A percentile compares a stretch with the other conserved stretches of the same genome.
These are phyloP conservation scores for Jordanella pulchra DNA, from an alignment of 2,797 vertebrate species.

Conservation along the genomic window DNA sequence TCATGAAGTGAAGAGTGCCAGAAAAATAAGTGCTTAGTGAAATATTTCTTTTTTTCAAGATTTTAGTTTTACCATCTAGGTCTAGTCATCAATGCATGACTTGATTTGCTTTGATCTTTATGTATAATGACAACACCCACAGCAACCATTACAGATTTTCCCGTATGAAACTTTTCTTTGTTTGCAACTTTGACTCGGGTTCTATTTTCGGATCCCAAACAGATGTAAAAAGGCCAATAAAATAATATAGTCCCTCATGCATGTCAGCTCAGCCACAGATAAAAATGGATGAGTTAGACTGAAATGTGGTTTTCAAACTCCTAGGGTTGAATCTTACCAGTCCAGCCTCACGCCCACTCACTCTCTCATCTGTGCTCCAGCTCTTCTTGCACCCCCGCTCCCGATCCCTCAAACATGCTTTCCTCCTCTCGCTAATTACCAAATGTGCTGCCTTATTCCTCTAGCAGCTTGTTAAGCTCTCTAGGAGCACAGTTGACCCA, in stretches of 20 bases:
- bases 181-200: conserved; percentile 7
- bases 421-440: conserved; percentile 76
- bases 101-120: conserved; percentile 1
- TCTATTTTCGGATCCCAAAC: neutral
- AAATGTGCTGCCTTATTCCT: conserved; percentile 72
- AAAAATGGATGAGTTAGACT: neutral
- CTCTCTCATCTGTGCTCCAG: conserved; percentile 48
- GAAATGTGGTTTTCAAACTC: conserved; percentile 29
- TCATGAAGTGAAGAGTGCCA: neutral
- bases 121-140: conserved; percentile 2
- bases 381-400: conserved; percentile 41
- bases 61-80: conserved; percentile 4
- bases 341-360: conserved; percentile 55
- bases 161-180: conserved; percentile 26
- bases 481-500: conserved; percentile 81
- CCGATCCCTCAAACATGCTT: conserved; percentile 49
- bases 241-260: neutral
- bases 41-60: conserved; percentile 5
- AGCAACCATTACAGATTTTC: conserved; percentile 33
- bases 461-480: conserved; percentile 76
- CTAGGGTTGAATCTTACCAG: conserved; percentile 25
- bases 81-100: neutral
- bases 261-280: neutral
- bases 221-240: neutral
- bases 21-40: neutral